phyloP scores from a whole-genome alignment of 1,140 invertebrate genomes.

The Eurosta solidaginis region DNA sequence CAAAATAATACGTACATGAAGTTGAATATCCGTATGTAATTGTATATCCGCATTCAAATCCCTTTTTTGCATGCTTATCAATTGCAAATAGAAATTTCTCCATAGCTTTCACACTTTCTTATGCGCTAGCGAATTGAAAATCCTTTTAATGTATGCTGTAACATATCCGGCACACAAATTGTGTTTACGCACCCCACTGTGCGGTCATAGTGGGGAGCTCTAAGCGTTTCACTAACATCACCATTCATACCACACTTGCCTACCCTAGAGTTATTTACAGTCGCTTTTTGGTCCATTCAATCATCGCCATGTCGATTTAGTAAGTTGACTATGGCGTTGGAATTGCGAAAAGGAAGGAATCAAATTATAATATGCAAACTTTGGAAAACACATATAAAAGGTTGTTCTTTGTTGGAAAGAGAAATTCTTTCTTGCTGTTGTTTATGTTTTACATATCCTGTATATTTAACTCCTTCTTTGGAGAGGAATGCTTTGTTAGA shows the following conservation, averaged over 20 bases:
- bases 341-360: neutral
- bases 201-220: neutral
- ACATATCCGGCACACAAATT: constrained; percentile 24
- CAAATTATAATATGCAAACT: constrained; percentile 19
- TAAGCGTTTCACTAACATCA: neutral
- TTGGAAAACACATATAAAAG: neutral
- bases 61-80: constrained; percentile 27
- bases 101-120: neutral
- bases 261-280: too few relatives aligned
- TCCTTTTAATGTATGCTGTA: constrained; percentile 26
- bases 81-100: constrained; percentile 18
- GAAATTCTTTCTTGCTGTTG: neutral
- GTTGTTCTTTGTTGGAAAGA: too few relatives aligned
- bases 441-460: constrained; percentile 5
- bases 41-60: neutral
- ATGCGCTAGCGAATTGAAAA: neutral
- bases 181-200: constrained; percentile 15
- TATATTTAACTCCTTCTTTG: neutral
- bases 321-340: neutral
- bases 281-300: neutral
- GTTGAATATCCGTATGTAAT: neutral
- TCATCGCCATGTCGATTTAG: neutral
- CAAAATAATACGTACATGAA: neutral
- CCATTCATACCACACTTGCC: neutral
- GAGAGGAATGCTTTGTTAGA: too few relatives aligned